Conservation (phyloP, 2,113 vertebrate species). For the Panurus biarmicus region DNA sequence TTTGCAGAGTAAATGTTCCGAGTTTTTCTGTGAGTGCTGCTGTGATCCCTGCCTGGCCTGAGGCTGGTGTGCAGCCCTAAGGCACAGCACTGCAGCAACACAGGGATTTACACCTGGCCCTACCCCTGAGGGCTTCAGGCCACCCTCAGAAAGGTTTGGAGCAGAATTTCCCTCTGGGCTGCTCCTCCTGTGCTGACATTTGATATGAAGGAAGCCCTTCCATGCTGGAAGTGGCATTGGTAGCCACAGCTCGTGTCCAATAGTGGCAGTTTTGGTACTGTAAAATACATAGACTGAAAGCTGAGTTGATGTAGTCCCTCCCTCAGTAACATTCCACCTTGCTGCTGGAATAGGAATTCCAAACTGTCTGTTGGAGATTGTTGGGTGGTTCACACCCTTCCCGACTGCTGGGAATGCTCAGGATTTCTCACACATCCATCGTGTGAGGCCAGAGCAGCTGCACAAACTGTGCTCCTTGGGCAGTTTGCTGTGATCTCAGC, state of each 20-base stretch:
- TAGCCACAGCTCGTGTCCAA: not conserved
- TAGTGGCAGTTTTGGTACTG: not conserved
- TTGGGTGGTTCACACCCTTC: not conserved
- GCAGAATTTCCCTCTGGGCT: not conserved
- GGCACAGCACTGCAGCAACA: not conserved
- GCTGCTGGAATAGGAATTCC: not conserved
- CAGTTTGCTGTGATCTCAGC: not conserved
- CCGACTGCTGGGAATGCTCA: not conserved
- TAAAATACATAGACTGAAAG: not conserved
- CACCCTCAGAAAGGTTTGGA: not conserved
- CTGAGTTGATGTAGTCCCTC: not conserved
- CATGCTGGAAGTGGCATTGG: not conserved
- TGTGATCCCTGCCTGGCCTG: not conserved
- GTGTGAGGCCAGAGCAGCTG: not conserved
- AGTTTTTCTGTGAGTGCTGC: not conserved
- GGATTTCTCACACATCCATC: not conserved
- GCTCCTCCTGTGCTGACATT: not conserved
- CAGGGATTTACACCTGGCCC: not conserved
- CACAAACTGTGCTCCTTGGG: not conserved
- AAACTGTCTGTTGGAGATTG: not conserved
- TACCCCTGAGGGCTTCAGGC: not conserved
- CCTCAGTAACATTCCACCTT: not conserved
- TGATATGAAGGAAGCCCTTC: not conserved
- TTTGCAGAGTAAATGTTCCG: not conserved
- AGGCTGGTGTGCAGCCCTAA: not conserved